Conservation (phyloP, 2,797 vertebrate species). For the Melanotaenia trifasciata region DNA sequence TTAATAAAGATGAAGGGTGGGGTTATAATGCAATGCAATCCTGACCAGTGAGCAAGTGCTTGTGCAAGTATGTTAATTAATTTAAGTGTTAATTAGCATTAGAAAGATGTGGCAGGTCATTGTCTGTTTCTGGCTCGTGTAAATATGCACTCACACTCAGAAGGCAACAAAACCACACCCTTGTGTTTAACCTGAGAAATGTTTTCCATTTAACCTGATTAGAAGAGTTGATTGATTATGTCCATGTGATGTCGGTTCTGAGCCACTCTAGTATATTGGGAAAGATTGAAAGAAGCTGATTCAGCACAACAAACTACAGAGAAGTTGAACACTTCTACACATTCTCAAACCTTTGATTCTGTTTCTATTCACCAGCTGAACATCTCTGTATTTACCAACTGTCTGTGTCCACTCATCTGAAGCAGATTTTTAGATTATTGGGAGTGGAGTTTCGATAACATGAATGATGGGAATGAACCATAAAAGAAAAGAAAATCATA, state of each 20-base stretch:
- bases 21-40: too few species aligned
- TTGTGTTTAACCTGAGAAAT: slow-evolving; percentile 15
- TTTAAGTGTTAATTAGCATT: slow-evolving; percentile 23
- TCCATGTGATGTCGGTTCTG: slow-evolving; percentile 58
- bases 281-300: slow-evolving; percentile 55
- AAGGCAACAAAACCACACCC: slow-evolving; percentile 16
- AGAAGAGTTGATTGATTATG: slow-evolving; percentile 74
- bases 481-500: too few species aligned
- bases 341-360: slow-evolving; percentile 19
- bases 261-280: slow-evolving; percentile 74
- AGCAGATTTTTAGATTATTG: too few species aligned
- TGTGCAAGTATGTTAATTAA: slow-evolving; percentile 33
- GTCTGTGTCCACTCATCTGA: too few species aligned
- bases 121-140: slow-evolving; percentile 1
- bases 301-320: slow-evolving; percentile 35
- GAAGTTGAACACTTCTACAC: slow-evolving; percentile 23
- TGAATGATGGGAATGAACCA: too few species aligned
- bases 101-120: not conserved
- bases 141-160: not conserved
- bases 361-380: too few species aligned
- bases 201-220: slow-evolving; percentile 75
- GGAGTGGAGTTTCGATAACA: too few species aligned
- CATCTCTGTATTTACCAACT: too few species aligned
- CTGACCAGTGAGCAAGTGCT: not conserved
- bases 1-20: too few species aligned